phyloP scores from a whole-genome alignment of 2,113 vertebrate species.

The Pampusana beccarii region DNA sequence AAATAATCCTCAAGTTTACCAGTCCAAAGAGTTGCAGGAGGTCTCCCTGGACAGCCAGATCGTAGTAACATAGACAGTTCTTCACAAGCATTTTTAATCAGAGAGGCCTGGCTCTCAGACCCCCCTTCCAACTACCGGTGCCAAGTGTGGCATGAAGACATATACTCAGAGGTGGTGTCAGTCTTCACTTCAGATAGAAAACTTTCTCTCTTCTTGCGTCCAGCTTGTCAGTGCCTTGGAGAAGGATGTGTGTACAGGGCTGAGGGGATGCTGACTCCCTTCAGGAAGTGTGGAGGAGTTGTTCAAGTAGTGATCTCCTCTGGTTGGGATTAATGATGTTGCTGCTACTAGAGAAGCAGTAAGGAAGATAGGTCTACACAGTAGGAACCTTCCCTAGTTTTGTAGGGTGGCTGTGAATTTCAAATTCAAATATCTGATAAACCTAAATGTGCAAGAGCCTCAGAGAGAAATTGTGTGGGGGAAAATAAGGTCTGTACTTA shows the following conservation, averaged over 20 bases:
- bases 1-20: not conserved
- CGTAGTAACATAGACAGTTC: not conserved
- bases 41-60: not conserved
- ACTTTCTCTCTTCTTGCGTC: not conserved
- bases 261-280: not conserved
- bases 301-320: not conserved
- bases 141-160: not conserved
- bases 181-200: not conserved
- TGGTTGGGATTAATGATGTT: not conserved
- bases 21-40: not conserved
- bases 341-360: not conserved
- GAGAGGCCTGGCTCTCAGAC: not conserved
- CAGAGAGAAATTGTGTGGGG: not conserved
- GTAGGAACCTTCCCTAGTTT: not conserved
- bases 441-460: not conserved
- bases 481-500: not conserved
- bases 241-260: not conserved
- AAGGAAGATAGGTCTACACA: not conserved
- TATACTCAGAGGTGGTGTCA: not conserved
- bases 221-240: not conserved
- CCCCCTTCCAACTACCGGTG: not conserved
- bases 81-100: not conserved
- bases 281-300: not conserved
- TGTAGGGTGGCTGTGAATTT: not conserved
- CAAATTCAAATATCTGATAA: not conserved